phyloP scores from a whole-genome alignment of 2,113 vertebrate genomes.

The Oenanthe oenanthe region DNA sequence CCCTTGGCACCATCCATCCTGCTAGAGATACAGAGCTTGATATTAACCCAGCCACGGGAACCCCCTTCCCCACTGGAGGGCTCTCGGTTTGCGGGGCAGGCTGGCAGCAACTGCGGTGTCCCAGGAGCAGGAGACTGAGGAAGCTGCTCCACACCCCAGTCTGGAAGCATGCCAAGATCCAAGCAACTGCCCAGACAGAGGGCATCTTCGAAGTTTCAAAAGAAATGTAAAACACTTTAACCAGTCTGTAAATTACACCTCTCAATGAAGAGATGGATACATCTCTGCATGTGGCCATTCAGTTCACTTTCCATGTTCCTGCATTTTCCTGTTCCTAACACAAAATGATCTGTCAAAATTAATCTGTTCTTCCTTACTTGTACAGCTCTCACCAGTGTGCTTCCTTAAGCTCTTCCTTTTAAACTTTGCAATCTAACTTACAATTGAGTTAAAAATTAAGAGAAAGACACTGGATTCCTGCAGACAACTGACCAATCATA shows the following conservation, averaged over 20 bases:
- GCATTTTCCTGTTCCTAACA: background rate
- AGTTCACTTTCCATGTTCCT: background rate
- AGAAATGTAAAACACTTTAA: background rate
- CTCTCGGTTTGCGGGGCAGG: accelerated
- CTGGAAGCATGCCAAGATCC: background rate
- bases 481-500: background rate
- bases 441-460: background rate
- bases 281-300: background rate
- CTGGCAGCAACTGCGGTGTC: background rate
- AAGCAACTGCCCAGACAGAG: background rate
- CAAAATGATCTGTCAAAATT: background rate
- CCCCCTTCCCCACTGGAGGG: background rate
- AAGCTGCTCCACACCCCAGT: background rate
- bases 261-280: background rate
- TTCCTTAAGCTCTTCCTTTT: background rate
- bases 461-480: background rate
- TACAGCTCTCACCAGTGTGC: background rate
- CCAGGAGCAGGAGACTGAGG: background rate
- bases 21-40: background rate
- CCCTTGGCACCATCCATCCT: background rate
- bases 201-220: background rate
- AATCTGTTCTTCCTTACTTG: background rate
- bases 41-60: background rate
- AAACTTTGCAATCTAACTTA: background rate
- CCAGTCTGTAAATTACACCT: background rate